These are phyloP conservation scores for Endomychus coccineus DNA, from an alignment of 2,888 invertebrate species.

Conservation along the genomic window DNA sequence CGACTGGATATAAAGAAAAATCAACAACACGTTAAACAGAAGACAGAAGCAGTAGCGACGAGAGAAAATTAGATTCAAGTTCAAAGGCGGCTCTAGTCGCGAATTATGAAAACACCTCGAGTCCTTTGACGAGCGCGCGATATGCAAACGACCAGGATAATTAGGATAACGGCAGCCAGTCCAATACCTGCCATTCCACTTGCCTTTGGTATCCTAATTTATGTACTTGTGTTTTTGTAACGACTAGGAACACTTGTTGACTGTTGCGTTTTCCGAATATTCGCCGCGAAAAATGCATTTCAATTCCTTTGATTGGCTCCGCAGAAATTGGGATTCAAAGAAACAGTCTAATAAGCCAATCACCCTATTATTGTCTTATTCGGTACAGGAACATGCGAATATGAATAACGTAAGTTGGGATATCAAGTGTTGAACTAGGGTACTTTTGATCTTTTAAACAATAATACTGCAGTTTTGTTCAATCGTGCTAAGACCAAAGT, in stretches of 20 bases:
- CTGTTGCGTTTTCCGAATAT: constrained; percentile 13
- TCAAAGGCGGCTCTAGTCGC: constrained; percentile 42
- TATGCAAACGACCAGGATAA: constrained; percentile 46
- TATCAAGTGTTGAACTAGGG: no score
- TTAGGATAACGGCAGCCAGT: constrained; percentile 46
- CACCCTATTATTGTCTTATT: no score
- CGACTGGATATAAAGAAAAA: no score
- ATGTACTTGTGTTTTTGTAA: constrained; percentile 21
- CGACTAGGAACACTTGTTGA: constrained; percentile 20
- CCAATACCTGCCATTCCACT: constrained; percentile 33
- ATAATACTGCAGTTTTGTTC: no score
- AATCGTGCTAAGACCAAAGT: no score
- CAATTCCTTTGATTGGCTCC: no score
- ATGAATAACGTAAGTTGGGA: no score
- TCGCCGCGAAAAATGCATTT: no score
- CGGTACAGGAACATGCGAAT: no score
- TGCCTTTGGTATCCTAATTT: constrained; percentile 25
- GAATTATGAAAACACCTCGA: constrained; percentile 46
- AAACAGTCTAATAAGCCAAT: no score
- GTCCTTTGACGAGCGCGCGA: constrained; percentile 43
- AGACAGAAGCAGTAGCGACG: neutral
- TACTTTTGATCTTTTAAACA: no score
- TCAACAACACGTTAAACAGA: constrained; percentile 1
- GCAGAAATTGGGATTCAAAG: no score
- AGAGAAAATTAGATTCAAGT: constrained; percentile 39